Conservation (phyloP, 2,797 vertebrate genomes). For the Molossus molossus region DNA sequence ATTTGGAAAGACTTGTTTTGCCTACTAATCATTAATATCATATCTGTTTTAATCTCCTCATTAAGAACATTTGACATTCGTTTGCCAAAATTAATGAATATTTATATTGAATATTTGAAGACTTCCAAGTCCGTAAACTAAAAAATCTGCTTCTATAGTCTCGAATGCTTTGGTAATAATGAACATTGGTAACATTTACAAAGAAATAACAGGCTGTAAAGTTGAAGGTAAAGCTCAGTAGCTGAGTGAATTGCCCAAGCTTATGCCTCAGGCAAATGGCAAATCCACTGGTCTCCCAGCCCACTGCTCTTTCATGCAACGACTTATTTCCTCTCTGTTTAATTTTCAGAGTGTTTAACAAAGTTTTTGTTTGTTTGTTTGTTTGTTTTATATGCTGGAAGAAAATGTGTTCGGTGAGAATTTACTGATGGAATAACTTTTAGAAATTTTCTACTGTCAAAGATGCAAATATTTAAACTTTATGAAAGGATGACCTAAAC, state of each 20-base stretch:
- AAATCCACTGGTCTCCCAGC: background rate
- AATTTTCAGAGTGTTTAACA: conserved; percentile 30
- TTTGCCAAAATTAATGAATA: conserved; percentile 68
- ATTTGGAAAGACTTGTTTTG: conserved; percentile 16
- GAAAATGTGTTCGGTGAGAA: conserved; percentile 36
- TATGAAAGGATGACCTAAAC: conserved; percentile 16
- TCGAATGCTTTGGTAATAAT: conserved; percentile 40
- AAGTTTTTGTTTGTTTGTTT: background rate
- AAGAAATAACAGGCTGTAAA: background rate
- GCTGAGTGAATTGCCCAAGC: background rate
- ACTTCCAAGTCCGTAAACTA: conserved; percentile 31
- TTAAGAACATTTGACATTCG: background rate
- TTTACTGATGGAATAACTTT: conserved; percentile 31
- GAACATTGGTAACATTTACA: background rate
- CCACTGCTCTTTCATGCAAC: background rate
- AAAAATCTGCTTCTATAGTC: conserved; percentile 4
- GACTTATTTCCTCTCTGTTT: background rate
- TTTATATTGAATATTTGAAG: conserved; percentile 59
- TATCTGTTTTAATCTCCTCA: conserved; percentile 50
- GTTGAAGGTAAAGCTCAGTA: background rate
- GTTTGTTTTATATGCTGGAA: background rate
- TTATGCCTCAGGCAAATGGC: background rate
- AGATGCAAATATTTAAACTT: conserved; percentile 44
- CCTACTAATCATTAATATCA: conserved; percentile 16
- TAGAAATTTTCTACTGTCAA: conserved; percentile 46